phyloP scores from a whole-genome alignment of 2,797 vertebrate species.

The Hoplostethus atlanticus region DNA sequence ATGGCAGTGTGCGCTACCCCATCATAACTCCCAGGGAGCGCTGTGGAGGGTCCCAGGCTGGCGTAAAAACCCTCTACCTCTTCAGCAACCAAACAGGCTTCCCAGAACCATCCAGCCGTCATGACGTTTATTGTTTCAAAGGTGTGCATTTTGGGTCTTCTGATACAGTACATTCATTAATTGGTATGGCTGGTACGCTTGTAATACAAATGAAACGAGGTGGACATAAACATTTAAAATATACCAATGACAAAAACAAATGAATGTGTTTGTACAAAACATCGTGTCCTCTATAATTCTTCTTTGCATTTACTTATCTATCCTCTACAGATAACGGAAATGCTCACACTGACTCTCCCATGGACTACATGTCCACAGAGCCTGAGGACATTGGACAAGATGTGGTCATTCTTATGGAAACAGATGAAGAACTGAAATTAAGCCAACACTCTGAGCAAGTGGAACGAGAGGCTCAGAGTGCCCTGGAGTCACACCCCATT shows the following conservation, averaged over 20 bases:
- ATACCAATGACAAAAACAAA: not conserved
- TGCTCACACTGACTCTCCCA: constrained; percentile 74
- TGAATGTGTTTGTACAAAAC: not conserved
- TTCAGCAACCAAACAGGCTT: constrained; percentile 97
- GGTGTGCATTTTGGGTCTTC: constrained; percentile 77
- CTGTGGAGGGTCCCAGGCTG: constrained; percentile 90
- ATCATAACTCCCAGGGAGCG: constrained; percentile 90
- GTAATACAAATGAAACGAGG: not conserved
- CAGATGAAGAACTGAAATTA: constrained; percentile 87
- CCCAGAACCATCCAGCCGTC: constrained; percentile 87
- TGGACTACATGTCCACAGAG: constrained; percentile 75
- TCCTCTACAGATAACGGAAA: constrained; percentile 63
- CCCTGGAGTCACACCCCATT: constrained; percentile 87
- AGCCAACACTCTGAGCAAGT: constrained; percentile 78
- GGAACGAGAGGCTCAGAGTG: constrained; percentile 90
- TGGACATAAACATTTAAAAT: not conserved
- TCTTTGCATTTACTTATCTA: constrained; percentile 8
- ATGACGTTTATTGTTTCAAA: constrained; percentile 94
- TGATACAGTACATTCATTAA: not conserved
- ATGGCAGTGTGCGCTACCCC: constrained; percentile 95
- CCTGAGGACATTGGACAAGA: constrained; percentile 79
- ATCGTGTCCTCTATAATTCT: not conserved
- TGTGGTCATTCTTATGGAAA: constrained; percentile 88
- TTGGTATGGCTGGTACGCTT: not conserved
- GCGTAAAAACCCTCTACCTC: constrained; percentile 94